These are phyloP conservation scores for Diadegma fenestrale DNA, from an alignment of 2,888 invertebrate genomes.

Conservation along the genomic window DNA sequence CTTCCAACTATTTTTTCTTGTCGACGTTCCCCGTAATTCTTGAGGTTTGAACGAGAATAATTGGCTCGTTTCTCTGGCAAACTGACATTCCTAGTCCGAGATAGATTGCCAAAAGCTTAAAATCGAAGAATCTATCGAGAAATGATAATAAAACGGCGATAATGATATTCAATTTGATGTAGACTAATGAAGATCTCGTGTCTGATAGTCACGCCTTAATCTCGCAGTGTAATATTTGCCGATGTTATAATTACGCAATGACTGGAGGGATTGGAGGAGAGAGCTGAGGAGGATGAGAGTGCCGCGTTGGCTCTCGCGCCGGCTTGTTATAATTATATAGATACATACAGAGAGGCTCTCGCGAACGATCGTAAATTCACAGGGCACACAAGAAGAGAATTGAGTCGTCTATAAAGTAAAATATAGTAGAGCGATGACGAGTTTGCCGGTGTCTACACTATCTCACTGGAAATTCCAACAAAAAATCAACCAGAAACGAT, in stretches of 20 bases:
- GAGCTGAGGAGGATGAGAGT: slow-evolving; percentile 11
- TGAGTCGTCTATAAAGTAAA: slow-evolving; percentile 54
- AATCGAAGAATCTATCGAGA: not conserved
- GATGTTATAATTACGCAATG: slow-evolving; percentile 44
- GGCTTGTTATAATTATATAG: slow-evolving; percentile 12
- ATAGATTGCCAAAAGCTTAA: not conserved
- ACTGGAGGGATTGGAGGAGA: slow-evolving; percentile 19
- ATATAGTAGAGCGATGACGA: slow-evolving; percentile 56
- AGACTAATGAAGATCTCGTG: slow-evolving; percentile 33
- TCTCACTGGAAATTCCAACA: slow-evolving; percentile 51
- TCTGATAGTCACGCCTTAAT: slow-evolving; percentile 26
- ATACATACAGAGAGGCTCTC: not conserved
- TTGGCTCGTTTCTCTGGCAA: not conserved
- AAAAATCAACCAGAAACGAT: slow-evolving; percentile 18
- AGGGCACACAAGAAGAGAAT: slow-evolving; percentile 42
- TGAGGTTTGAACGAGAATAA: not conserved
- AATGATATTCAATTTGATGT: slow-evolving; percentile 42
- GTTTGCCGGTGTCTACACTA: slow-evolving; percentile 32
- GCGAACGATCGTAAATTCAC: slow-evolving; percentile 51
- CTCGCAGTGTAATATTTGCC: slow-evolving; percentile 16
- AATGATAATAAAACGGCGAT: slow-evolving; percentile 5
- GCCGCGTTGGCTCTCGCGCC: slow-evolving; percentile 7
- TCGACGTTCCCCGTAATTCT: not conserved
- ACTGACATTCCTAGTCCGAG: not conserved
- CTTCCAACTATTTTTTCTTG: not conserved